Conservation (phyloP, 2,888 invertebrate species). For the Drosophila mimica region DNA sequence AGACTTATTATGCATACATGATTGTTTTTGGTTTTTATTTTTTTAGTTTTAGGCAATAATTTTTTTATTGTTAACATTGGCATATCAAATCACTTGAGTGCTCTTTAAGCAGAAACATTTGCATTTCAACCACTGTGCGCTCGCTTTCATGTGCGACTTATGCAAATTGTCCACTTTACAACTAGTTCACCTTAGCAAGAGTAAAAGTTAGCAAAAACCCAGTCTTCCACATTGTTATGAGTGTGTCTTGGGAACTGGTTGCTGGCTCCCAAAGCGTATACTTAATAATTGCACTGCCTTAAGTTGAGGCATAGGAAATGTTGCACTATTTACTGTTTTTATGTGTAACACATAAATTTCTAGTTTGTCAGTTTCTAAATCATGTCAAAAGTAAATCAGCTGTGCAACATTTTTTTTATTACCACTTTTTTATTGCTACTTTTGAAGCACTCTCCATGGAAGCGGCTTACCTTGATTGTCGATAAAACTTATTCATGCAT, state of each 20-base stretch:
- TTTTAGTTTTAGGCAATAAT: not conserved
- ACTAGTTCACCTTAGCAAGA: slow-evolving; percentile 74
- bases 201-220: slow-evolving; percentile 68
- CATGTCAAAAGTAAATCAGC: not conserved
- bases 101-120: not conserved
- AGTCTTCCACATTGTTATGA: slow-evolving; percentile 8
- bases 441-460: slow-evolving; percentile 4
- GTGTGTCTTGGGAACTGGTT: slow-evolving; percentile 57
- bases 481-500: slow-evolving; percentile 79
- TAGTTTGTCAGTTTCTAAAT: not conserved
- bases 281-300: not conserved
- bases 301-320: not conserved
- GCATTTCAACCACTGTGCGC: slow-evolving; percentile 32
- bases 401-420: not conserved
- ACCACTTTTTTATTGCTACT: not conserved
- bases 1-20: not conserved
- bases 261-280: slow-evolving; percentile 24
- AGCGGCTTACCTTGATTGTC: slow-evolving; percentile 76
- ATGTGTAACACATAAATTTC: not conserved
- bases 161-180: slow-evolving; percentile 70
- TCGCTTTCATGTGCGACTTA: slow-evolving; percentile 60
- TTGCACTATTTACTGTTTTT: not conserved
- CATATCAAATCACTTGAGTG: not conserved
- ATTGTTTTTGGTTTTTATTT: not conserved
- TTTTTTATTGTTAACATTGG: not conserved